Base-by-base conservation (phyloP, 2,113 vertebrate genomes). In the Pitta sordida region DNA sequence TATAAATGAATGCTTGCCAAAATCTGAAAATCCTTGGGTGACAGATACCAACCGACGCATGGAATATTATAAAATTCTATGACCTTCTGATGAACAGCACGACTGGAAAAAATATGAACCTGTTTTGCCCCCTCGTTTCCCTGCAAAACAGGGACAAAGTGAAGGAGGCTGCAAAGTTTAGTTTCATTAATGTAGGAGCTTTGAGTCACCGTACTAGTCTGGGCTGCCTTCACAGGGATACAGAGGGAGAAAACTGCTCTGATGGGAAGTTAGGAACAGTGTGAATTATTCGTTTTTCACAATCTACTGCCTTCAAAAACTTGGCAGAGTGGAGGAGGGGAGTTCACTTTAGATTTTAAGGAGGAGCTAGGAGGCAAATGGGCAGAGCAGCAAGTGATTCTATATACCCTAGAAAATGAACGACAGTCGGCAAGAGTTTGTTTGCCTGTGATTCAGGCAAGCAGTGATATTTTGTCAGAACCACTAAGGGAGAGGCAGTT, bases 21-120 rank as follows among this genome's bases (percentile, higher is more conserved):
- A 93, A 58, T 36, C 74, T 89, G 67, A 85, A 91, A 94, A 70
- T 70, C 62, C 34, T 92, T 62, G 46, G 13, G 37, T 79, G 77
- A 93, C 84, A 91, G 37, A 69, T 51, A 43, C 34, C 32, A 71
- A 4, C 32, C 73, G 49, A 63, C 85, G 58, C 43, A 77, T 69
- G 62, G 59, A 92, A 73, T 89, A 85, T 73, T 79, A 73, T 37
- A 55, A 81, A 91, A 90, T 82, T 91, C 65, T 58, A 48, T n/a
- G 26, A 88, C 52, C 69, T 1, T 1, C 26, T 76, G 32, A 76
- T 69, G 53, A 75, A 49, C 26, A 58, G 13, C 55, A n/a, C 30
- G 32, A 46, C 18, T 41, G 56, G 32, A 34, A 65, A 55, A 87
- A 58, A 22, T 13, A 14, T 8, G 46, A 89, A 36, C 4, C 2